Evolutionary conservation across 92 coral and sea anemone species (phyloP), one percentile per base, ranked within the genome.

Genomic region (Nematostella vectensis): DNA sequence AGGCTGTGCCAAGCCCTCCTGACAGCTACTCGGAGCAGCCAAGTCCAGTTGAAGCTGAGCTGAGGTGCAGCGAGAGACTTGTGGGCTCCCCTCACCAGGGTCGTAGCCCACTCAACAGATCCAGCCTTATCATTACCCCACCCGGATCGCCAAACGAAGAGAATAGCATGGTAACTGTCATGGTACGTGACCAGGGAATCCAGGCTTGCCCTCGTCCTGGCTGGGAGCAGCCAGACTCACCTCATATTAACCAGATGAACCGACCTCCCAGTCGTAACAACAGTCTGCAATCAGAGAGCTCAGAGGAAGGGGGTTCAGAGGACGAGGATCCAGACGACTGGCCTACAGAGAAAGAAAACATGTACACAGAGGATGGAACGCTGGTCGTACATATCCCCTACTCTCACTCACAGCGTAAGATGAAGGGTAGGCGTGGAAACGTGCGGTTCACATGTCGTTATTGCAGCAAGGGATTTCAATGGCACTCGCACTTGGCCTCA

Each of bases 401-500:
- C 13, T 44, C 52, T 25, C 50, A 25, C 29, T 40, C 59, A 24
- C 25, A 33, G 18, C 73, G 81, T 49, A 81, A 76, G 22, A 64
- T 29, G 1, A 69, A 59, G 45, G 63, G 65, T 15, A 48, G 65
- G 39, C 62, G 23, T 53, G 79, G 82, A 47, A 67, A 67, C 48
- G 74, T 47, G 51, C 76, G 83, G 58, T 93, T 74, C 56, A 54
- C 57, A 19, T 93, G 99, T 67, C 61, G 67, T 36, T 79, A 72
- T 59, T 93, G 99, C 70, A 66, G 59, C 72, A 93, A 93, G 53
- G 85, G 85, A 1, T 93, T 93, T 54, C 88, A 87, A 68, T 82
- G 99, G 96, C 85, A 87, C 33, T 93, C 99, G 0, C 99, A 93
- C 48, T 57, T 83, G 64, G 69, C 58, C 27, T 88, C 96, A 40